Conservation (phyloP, 2,888 invertebrate species). For the Conus canariensis region DNA sequence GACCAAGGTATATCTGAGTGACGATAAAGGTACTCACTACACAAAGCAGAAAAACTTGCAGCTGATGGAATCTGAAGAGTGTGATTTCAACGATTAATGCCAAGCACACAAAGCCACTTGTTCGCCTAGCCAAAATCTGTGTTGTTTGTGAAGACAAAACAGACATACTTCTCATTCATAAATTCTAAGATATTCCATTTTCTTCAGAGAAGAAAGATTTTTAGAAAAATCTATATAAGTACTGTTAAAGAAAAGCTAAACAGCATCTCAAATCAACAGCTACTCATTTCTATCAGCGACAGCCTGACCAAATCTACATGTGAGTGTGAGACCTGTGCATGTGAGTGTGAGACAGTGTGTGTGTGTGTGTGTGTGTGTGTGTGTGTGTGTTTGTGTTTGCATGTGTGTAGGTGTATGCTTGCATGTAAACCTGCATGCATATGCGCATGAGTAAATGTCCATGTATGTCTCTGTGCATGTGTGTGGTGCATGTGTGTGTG, state of each 20-base stretch:
- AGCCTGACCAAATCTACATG: too few relatives aligned
- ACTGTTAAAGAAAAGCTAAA: too few relatives aligned
- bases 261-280: too few relatives aligned
- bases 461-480: neutral
- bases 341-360: neutral
- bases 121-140: neutral
- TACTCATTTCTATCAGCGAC: too few relatives aligned
- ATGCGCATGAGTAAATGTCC: neutral
- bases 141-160: too few relatives aligned
- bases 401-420: neutral
- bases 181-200: too few relatives aligned
- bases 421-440: neutral
- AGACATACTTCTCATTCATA: too few relatives aligned
- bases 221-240: too few relatives aligned
- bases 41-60: slow-evolving; percentile 30
- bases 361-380: neutral
- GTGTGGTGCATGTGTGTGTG: neutral
- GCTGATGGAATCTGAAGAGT: slow-evolving; percentile 45
- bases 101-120: neutral
- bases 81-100: neutral
- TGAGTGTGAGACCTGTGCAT: neutral
- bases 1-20: too few relatives aligned
- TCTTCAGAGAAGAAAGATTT: too few relatives aligned
- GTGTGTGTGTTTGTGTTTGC: neutral
- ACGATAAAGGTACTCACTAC: slow-evolving; percentile 7